Evolutionary conservation across 2,797 vertebrate species (phyloP), one percentile per base, ranked within the genome.

Genomic region (Dallia pectoralis): DNA sequence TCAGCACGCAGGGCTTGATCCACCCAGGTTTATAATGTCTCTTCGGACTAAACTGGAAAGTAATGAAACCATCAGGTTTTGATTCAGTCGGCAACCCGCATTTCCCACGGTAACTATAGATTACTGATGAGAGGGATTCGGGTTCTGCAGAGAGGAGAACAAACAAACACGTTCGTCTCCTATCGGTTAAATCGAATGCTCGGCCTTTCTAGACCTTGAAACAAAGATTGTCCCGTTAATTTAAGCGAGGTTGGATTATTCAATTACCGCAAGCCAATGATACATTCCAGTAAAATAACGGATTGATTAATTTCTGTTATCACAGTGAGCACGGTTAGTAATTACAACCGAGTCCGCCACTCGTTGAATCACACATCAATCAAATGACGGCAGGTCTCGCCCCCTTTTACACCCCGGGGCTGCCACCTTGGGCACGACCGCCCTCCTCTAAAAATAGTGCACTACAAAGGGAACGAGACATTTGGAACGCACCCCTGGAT

Each of bases 221-320:
- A 67, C 33, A 19, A 74, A 59, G 53, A 59, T 59, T 56, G 53
- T 9, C 11, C 53, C 4, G 22, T 12, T 25, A 87, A 84, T 89
- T 82, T 88, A 86, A 88, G 86, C 82, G 85, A 84, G 84, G 84
- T 89, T 87, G 81, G 86, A 89, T 90, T 90, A 90, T 91, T 92
- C 84, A 91, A 92, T 92, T 89, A 91, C 87, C 89, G 82, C 81
- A 80, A 89, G 82, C 84, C 78, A 82, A 80, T 87, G 89, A 93
- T 89, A 86, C 90, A 93, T 89, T 77, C 78, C 85, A 86, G 85
- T 82, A 86, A 88, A 79, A 86, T 93, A 94, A 94, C 91, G 91
- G 88, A 87, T 93, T 95, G 94, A 95, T 96, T 95, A 91, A 95
- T 95, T 94, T 93, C 89, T 93, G 53, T 94, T 93, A 95, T 95